These are phyloP conservation scores for Kobus ellipsiprymnus DNA, from an alignment of 2,113 vertebrate genomes.

Conservation along the genomic window DNA sequence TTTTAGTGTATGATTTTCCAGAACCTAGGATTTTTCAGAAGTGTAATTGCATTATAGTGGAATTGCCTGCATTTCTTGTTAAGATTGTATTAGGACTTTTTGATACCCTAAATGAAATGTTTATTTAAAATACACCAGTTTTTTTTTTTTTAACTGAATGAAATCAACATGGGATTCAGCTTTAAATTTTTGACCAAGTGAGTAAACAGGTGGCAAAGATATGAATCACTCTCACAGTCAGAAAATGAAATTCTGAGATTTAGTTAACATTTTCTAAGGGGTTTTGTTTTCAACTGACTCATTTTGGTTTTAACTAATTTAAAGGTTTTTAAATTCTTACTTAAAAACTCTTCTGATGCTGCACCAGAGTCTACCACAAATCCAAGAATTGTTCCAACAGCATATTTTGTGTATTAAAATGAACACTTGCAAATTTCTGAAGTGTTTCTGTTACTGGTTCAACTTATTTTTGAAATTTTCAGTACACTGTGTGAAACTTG, in stretches of 20 bases:
- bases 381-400: neutral
- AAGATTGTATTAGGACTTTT: conserved; percentile 4
- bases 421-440: neutral
- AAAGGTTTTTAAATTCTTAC: neutral
- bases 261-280: neutral
- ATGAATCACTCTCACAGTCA: neutral
- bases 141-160: neutral
- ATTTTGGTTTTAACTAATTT: neutral
- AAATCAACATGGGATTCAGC: neutral
- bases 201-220: neutral
- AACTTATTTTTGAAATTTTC: conserved; percentile 15
- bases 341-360: conserved; percentile 6
- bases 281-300: neutral
- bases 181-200: conserved; percentile 34
- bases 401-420: neutral
- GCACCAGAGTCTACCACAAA: neutral
- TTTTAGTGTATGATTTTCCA: neutral
- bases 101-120: neutral
- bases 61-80: neutral
- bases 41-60: neutral
- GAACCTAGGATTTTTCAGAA: conserved; percentile 17
- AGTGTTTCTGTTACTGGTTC: neutral
- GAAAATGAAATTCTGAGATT: conserved; percentile 28
- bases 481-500: neutral
- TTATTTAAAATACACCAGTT: conserved; percentile 11